A percentile compares a stretch with the other conserved stretches of the same genome.
These are phyloP conservation scores for Eilema caniola DNA, from an alignment of 2,888 invertebrate genomes.

Conservation along the genomic window DNA sequence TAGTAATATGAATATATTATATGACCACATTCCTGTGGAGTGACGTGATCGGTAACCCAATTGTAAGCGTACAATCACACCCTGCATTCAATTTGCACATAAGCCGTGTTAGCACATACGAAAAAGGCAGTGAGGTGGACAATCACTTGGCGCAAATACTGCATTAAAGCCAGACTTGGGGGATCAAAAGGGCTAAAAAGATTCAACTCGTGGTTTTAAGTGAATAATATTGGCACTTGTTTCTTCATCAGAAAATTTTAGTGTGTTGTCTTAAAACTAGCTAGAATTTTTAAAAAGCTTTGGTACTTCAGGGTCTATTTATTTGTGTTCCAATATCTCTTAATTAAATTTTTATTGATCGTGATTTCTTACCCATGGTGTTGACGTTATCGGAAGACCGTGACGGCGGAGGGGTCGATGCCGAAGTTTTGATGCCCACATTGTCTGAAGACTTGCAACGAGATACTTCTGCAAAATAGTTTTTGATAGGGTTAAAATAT, in stretches of 20 bases:
- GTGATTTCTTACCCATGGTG: conserved; percentile 73
- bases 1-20: conserved; percentile 17
- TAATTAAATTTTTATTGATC: too few species aligned
- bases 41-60: conserved; percentile 25
- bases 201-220: background rate
- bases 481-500: background rate
- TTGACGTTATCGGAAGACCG: conserved; percentile 83
- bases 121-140: conserved; percentile 57
- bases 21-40: conserved; percentile 28
- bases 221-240: background rate
- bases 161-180: conserved; percentile 28
- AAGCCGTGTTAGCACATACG: conserved; percentile 66
- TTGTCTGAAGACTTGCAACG: conserved; percentile 84
- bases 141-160: conserved; percentile 41
- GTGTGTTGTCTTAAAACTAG: background rate
- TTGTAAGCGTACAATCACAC: conserved; percentile 46
- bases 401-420: conserved; percentile 78
- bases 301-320: background rate
- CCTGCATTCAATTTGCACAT: conserved; percentile 51
- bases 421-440: conserved; percentile 72
- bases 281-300: background rate
- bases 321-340: background rate
- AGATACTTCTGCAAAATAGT: conserved; percentile 73
- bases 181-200: background rate
- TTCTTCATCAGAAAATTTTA: background rate